A percentile compares a stretch with the other conserved stretches of the same genome.
Conservation (phyloP, 2,888 invertebrate genomes). For the Ichneumon xanthorius region DNA sequence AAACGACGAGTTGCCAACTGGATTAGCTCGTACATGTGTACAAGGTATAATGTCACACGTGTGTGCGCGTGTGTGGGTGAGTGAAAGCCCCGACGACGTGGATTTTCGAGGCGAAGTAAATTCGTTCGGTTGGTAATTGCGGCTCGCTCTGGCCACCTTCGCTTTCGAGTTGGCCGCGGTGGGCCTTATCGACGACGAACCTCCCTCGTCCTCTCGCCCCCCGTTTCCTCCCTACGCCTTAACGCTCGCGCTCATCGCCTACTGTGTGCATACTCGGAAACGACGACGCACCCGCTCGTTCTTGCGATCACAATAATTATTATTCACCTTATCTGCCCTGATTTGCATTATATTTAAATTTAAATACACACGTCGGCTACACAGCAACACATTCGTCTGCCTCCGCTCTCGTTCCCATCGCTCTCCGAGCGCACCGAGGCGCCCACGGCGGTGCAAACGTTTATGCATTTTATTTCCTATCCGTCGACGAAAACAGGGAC, state of each 20-base stretch:
- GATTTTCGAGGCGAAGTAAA: constrained; percentile 60
- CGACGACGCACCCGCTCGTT: constrained; percentile 26
- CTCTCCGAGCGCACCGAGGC: constrained; percentile 15
- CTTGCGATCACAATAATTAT: constrained; percentile 76
- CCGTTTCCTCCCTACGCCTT: constrained; percentile 61
- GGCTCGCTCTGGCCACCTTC: constrained; percentile 34
- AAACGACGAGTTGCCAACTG: constrained; percentile 44
- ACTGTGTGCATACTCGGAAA: constrained; percentile 11
- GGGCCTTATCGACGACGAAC: constrained; percentile 75
- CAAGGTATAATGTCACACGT: background rate
- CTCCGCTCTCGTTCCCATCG: constrained; percentile 48
- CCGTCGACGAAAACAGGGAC: constrained; percentile 15
- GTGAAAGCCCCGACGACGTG: constrained; percentile 29
- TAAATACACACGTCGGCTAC: constrained; percentile 71
- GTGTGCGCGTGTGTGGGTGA: background rate
- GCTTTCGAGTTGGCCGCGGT: constrained; percentile 51
- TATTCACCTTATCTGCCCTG: constrained; percentile 82
- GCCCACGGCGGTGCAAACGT: constrained; percentile 30
- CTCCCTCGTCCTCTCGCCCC: constrained; percentile 30
- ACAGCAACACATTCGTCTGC: constrained; percentile 56
- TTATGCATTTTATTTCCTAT: constrained; percentile 35
- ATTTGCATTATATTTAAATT: constrained; percentile 83
- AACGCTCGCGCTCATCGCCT: constrained; percentile 23
- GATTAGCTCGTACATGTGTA: constrained; percentile 26
- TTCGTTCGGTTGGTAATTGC: constrained; percentile 60